A percentile compares a stretch with the other conserved stretches of the same genome.
phyloP scores from a whole-genome alignment of 2,113 vertebrate genomes.

The Oxyruncus cristatus region DNA sequence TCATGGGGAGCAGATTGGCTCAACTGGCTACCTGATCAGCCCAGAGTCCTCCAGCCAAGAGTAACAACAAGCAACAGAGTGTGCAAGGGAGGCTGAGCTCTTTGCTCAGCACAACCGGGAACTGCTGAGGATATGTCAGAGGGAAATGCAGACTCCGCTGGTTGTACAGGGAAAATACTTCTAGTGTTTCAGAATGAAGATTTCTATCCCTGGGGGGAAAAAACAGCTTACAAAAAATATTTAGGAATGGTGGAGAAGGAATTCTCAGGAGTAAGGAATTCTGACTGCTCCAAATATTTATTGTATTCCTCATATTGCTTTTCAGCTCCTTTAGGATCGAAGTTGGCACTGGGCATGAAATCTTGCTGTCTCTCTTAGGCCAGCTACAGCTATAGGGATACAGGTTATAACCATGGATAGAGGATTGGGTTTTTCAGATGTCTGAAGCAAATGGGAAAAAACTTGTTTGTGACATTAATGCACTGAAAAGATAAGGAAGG shows the following conservation, averaged over 20 bases:
- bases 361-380: background rate
- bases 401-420: background rate
- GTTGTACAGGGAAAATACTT: background rate
- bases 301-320: background rate
- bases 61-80: rapidly evolving
- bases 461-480: background rate
- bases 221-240: background rate
- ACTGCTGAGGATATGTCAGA: background rate
- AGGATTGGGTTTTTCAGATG: background rate
- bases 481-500: background rate
- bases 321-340: background rate
- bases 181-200: background rate
- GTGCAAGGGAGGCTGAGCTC: background rate
- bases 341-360: background rate
- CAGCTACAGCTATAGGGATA: background rate
- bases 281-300: background rate
- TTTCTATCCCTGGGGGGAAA: background rate
- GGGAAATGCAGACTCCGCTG: background rate
- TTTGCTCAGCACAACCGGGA: background rate
- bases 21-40: background rate
- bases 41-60: background rate
- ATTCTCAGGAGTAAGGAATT: background rate
- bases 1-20: background rate
- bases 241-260: background rate
- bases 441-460: background rate